Conservation (phyloP, 2,888 invertebrate genomes). For the Athalia circularis region DNA sequence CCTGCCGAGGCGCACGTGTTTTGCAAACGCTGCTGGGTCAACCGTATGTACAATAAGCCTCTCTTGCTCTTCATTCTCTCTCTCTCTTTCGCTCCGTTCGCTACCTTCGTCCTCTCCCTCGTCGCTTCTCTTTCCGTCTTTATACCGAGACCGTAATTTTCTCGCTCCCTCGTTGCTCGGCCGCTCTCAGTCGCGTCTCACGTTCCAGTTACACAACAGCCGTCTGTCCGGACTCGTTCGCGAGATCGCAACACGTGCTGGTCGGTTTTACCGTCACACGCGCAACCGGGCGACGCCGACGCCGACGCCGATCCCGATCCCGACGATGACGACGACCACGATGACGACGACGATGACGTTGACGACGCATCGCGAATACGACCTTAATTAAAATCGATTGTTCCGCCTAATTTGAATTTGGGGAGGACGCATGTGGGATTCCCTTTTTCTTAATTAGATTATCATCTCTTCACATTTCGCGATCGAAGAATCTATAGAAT, state of each 20-base stretch:
- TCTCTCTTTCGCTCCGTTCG: not conserved
- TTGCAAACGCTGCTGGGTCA: conserved; percentile 45
- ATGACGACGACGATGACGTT: not conserved
- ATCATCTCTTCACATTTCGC: too few species aligned
- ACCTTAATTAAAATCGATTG: too few species aligned
- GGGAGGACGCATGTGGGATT: too few species aligned
- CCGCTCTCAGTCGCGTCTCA: conserved; percentile 41
- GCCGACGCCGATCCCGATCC: not conserved
- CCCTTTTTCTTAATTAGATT: too few species aligned
- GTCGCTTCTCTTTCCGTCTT: not conserved
- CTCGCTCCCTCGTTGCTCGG: not conserved
- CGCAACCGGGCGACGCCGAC: conserved; percentile 6
- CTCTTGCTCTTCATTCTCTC: conserved; percentile 1
- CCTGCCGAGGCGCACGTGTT: conserved; percentile 41
- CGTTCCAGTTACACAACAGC: conserved; percentile 46
- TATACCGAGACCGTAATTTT: not conserved
- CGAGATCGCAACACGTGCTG: conserved; percentile 45
- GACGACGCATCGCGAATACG: too few species aligned
- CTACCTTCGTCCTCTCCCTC: not conserved
- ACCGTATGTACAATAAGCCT: conserved; percentile 26
- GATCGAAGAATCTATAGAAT: too few species aligned
- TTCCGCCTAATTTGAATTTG: too few species aligned
- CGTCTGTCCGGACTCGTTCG: conserved; percentile 44
- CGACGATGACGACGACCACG: not conserved
- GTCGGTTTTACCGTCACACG: conserved; percentile 38